Percentiles rank a stretch among this genome's conserved stretches.
Evolutionary conservation across 1,140 invertebrate species (phyloP).

Genomic region (Ceratosolen solmsi): DNA sequence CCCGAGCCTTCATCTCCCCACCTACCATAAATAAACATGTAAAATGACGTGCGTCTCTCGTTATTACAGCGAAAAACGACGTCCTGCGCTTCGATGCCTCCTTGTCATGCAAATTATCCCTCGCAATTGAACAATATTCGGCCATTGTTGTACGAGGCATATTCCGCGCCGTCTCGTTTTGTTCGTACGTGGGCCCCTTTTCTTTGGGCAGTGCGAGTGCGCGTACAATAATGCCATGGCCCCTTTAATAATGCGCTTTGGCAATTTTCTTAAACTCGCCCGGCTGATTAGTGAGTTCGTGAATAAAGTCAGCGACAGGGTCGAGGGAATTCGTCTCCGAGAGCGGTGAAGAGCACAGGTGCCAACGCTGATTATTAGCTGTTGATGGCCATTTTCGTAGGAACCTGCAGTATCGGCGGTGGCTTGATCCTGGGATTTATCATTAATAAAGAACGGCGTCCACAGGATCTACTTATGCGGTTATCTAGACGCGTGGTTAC

Average conservation of each 20-base stretch:
- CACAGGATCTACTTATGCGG: too few species aligned
- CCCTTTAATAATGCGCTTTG: conserved; percentile 27
- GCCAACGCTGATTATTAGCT: neutral
- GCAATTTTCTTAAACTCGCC: conserved; percentile 37
- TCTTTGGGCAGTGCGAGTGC: neutral
- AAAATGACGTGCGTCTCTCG: neutral
- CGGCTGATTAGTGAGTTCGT: neutral
- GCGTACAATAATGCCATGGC: conserved; percentile 1
- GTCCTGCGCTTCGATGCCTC: conserved; percentile 43
- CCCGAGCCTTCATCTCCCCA: conserved; percentile 38
- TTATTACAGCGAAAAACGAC: conserved; percentile 45
- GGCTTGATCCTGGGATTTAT: too few species aligned
- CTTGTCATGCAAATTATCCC: conserved; percentile 46
- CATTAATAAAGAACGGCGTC: too few species aligned
- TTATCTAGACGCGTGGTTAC: too few species aligned
- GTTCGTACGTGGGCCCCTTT: neutral
- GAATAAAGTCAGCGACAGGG: neutral
- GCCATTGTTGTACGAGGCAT: conserved; percentile 35
- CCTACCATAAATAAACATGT: neutral
- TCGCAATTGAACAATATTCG: conserved; percentile 42
- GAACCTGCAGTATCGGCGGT: neutral
- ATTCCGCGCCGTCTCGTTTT: conserved; percentile 18
- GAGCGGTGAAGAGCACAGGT: neutral
- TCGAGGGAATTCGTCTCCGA: neutral
- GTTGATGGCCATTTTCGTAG: too few species aligned